Evolutionary conservation across 2,797 vertebrate species (phyloP).

Genomic region (Percopsis omiscomaycus): DNA sequence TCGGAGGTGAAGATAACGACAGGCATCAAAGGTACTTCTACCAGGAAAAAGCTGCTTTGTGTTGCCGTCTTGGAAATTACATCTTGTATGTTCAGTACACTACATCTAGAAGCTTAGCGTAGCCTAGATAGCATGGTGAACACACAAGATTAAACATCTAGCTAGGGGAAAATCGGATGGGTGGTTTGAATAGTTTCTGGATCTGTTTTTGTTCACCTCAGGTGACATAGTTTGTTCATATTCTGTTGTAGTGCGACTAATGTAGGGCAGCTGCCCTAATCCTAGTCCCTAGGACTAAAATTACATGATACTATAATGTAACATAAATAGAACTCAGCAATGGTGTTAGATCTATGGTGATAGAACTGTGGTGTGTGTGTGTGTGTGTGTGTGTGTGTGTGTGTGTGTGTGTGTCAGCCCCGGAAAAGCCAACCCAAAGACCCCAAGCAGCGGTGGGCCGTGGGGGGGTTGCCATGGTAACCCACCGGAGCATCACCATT

Average conservation of each 20-base stretch:
- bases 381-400: constrained; percentile 1
- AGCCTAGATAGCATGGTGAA: neutral
- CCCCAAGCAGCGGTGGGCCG: constrained; percentile 82
- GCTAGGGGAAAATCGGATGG: no score
- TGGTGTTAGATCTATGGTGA: constrained; percentile 9
- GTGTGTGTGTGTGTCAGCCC: constrained; percentile 75
- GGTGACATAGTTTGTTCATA: constrained; percentile 6
- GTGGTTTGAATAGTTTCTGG: no score
- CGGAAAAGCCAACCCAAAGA: constrained; percentile 84
- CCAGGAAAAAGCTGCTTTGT: neutral
- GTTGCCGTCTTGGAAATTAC: neutral
- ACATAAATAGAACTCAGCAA: constrained; percentile 14
- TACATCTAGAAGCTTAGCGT: neutral
- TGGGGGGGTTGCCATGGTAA: constrained; percentile 84
- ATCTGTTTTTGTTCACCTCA: no score
- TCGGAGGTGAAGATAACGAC: constrained; percentile 88
- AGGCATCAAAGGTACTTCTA: constrained; percentile 87
- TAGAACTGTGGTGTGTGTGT: neutral
- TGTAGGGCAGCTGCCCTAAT: no score
- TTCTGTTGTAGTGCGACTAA: constrained; percentile 17
- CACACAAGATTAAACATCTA: neutral
- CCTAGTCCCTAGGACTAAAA: no score
- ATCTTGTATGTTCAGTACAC: constrained; percentile 11
- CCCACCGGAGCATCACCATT: constrained; percentile 89
- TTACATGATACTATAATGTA: neutral